Percentiles rank a stretch among this genome's conserved stretches.
These are phyloP conservation scores for Lepilemur ruficaudatus DNA, from an alignment of 2,797 vertebrate species.

Conservation along the genomic window DNA sequence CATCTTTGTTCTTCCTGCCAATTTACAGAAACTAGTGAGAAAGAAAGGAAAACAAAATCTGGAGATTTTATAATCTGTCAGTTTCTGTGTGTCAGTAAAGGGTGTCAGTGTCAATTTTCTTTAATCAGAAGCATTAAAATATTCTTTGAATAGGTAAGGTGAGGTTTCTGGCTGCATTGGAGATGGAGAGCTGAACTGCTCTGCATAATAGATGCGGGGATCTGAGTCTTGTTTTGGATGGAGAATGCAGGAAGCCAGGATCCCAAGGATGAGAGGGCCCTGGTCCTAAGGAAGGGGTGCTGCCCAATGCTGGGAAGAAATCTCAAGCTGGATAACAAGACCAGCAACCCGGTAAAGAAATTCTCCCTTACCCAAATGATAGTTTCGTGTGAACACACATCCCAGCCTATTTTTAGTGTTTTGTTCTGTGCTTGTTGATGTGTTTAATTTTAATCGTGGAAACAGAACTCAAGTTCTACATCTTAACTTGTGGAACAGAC, in stretches of 20 bases:
- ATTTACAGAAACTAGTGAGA: not conserved
- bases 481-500: not conserved
- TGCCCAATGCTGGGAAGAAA: not conserved
- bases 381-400: not conserved
- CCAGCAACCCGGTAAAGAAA: not conserved
- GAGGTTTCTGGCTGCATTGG: not conserved
- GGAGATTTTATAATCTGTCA: not conserved
- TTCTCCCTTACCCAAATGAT: not conserved
- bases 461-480: not conserved
- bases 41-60: not conserved
- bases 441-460: not conserved
- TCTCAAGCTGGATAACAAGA: not conserved
- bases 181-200: not conserved
- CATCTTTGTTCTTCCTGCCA: not conserved
- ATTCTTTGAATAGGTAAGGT: not conserved
- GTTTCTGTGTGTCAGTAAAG: not conserved
- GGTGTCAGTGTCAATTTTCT: not conserved
- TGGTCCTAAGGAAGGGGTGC: too few relatives aligned
- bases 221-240: not conserved
- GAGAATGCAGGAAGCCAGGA: not conserved
- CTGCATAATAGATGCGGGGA: not conserved
- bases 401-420: not conserved
- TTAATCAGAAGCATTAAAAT: not conserved
- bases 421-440: not conserved
- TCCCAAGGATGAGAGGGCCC: accelerated